These are phyloP conservation scores for Neomorphus geoffroyi DNA, from an alignment of 2,797 vertebrate genomes.

Conservation along the genomic window DNA sequence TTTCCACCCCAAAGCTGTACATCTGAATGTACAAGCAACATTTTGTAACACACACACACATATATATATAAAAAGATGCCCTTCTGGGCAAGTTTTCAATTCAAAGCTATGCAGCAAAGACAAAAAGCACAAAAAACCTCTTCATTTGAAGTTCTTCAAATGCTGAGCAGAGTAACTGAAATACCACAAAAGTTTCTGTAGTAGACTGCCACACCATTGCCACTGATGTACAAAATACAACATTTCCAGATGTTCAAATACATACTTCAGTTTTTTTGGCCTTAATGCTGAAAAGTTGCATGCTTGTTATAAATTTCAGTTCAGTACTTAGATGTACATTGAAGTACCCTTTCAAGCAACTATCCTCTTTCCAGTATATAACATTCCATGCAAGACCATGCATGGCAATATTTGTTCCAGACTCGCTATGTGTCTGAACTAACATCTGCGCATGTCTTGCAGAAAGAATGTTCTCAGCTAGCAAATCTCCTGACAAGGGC, in stretches of 20 bases:
- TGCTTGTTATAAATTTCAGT: not conserved
- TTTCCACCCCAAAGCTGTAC: not conserved
- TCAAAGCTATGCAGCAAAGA: not conserved
- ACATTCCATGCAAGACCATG: not conserved
- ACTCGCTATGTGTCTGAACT: not conserved
- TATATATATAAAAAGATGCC: not conserved
- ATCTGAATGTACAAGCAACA: not conserved
- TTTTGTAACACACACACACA: not conserved
- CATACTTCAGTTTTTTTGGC: not conserved
- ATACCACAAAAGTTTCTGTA: not conserved
- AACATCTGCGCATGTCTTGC: not conserved
- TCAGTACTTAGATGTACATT: not conserved
- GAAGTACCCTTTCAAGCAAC: not conserved
- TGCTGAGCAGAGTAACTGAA: not conserved
- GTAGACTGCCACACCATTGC: not conserved
- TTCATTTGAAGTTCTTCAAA: not conserved
- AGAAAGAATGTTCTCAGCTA: not conserved
- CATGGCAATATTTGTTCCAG: not conserved
- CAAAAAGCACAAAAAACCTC: not conserved
- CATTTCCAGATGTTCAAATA: not conserved
- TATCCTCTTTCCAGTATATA: not conserved
- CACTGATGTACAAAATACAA: not conserved
- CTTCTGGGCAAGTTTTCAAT: not conserved
- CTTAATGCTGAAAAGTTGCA: not conserved
- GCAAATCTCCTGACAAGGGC: not conserved